Evolutionary conservation across 2,113 vertebrate genomes (phyloP), one percentile per base, ranked within the genome.

Genomic region (Labeo catla): DNA sequence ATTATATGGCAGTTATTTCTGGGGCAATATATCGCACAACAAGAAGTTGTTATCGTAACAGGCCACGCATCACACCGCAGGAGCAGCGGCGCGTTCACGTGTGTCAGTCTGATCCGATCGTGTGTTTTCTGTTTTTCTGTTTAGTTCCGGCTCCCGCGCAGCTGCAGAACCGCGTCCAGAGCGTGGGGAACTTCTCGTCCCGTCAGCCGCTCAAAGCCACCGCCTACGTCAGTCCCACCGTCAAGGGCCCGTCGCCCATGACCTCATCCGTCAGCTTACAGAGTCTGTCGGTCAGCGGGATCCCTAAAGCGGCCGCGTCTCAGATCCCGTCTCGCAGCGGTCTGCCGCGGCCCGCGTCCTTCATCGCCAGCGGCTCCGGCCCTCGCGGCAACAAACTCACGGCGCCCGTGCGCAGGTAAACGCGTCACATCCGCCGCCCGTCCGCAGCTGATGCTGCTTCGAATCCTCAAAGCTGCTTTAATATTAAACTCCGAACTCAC

Each of bases 151-250:
- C 96, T 54, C 96, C 96, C 8, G 96, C 94, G 82, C 96, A 96
- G 86, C 96, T 98, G 65, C 97, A 98, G 45, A 95, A 96, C 91
- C 91, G 96, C 79, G 95, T 96, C 76, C 97, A 97, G 86, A 98
- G 96, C 36, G 93, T 96, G 39, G 96, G 97, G 43, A 97, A 96
- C 81, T 97, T 98, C 91, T 94, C 96, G 79, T 92, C 95, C 28
- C 94, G 95, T 80, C 97, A 95, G 0, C 94, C 96, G 15, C 93
- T 95, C 3, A 99, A 98, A 93, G 97, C 98, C 91, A 98, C 96
- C 6, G 97, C 98, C 47, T 98, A 98, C 0, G 97, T 98, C 89
- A 98, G 97, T 82, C 98, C 97, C 2, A 98, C 97, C 0, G 91
- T 98, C 49, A 97, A 98, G 91, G 96, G 96, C 81, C 92, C 92